A percentile compares a stretch with the other conserved stretches of the same genome.
Conservation (phyloP, 2,888 invertebrate genomes). For the Latheticus oryzae region DNA sequence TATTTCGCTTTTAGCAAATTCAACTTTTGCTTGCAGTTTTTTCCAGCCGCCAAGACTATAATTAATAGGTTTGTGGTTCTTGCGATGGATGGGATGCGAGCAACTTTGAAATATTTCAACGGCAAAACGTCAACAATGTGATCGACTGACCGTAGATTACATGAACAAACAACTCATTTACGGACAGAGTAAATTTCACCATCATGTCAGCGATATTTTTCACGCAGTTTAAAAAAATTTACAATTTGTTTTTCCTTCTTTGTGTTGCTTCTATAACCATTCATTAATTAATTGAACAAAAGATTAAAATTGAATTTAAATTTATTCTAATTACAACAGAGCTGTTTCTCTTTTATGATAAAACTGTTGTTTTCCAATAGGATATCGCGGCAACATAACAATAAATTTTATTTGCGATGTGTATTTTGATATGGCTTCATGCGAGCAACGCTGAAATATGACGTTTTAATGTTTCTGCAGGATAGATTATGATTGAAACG, state of each 20-base stretch:
- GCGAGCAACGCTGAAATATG: conserved; percentile 30
- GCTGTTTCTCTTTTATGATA: conserved; percentile 8
- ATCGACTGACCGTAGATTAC: conserved; percentile 51
- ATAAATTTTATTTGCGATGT: conserved; percentile 37
- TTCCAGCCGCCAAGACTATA: no score
- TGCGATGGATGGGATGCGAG: conserved; percentile 14
- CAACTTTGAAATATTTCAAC: conserved; percentile 33
- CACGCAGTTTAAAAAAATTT: conserved; percentile 21
- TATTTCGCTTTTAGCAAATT: no score
- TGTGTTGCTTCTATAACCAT: no score
- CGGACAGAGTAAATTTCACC: conserved; percentile 54
- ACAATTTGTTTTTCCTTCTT: no score
- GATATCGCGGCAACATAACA: conserved; percentile 34
- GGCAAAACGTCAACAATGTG: conserved; percentile 42
- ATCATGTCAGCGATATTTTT: conserved; percentile 46
- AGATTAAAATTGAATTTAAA: no score
- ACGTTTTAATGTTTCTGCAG: conserved; percentile 43
- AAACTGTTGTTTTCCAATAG: conserved; percentile 28
- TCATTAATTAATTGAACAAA: no score
- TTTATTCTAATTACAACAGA: conserved; percentile 12
- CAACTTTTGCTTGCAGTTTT: no score
- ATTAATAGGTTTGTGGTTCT: conserved; percentile 29
- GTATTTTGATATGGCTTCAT: conserved; percentile 35
- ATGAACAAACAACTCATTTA: conserved; percentile 56
- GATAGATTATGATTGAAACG: conserved; percentile 43